Percentiles rank a stretch among this genome's conserved stretches.
phyloP scores from a whole-genome alignment of 2,888 invertebrate genomes.

The Limnephilus rhombicus region DNA sequence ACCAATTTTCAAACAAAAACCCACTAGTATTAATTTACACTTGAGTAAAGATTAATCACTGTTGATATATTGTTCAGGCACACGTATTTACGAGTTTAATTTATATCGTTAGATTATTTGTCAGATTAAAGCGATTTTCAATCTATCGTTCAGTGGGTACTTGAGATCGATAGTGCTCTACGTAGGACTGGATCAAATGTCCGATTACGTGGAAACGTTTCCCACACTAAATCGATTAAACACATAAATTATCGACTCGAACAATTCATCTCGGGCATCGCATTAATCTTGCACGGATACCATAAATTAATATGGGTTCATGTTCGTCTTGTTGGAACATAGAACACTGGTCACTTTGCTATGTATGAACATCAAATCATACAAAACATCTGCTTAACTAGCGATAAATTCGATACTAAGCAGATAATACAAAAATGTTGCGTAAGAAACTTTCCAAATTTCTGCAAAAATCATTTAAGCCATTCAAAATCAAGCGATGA shows the following conservation, averaged over 20 bases:
- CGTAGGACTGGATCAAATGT: neutral
- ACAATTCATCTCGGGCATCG: conserved; percentile 11
- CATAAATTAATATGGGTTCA: conserved; percentile 2
- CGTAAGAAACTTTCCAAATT: neutral
- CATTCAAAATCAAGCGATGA: too few relatives aligned
- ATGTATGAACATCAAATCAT: neutral
- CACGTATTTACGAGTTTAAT: neutral
- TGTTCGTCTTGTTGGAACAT: neutral
- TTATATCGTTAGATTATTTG: neutral
- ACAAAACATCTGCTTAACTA: neutral
- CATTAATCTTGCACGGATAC: conserved; percentile 16
- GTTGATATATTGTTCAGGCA: neutral
- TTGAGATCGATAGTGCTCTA: neutral
- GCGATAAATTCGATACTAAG: neutral
- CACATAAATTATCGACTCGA: conserved; percentile 26
- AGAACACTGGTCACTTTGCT: neutral
- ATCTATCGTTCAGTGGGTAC: neutral
- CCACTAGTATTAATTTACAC: neutral
- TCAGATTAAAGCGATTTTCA: neutral
- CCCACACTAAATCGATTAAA: conserved; percentile 30
- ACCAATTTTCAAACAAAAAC: neutral
- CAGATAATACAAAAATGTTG: neutral
- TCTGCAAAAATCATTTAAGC: neutral
- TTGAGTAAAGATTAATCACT: neutral
- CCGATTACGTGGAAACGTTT: conserved; percentile 12